phyloP scores from a whole-genome alignment of 2,797 vertebrate genomes.

The Sparidentex hasta region DNA sequence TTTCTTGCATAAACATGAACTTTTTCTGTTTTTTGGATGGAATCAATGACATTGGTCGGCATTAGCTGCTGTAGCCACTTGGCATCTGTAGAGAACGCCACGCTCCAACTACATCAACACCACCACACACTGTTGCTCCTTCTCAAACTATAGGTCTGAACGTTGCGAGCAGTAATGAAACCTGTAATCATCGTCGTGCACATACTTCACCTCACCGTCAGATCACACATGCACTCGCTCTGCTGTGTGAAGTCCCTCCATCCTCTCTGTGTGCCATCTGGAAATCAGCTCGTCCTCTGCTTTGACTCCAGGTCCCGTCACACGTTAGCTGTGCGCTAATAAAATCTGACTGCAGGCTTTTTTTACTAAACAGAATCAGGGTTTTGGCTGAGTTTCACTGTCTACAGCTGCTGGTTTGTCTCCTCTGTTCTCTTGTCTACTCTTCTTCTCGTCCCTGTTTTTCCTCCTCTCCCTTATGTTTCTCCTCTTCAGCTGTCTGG shows the following conservation, averaged over 20 bases:
- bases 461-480: not conserved
- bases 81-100: not conserved
- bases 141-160: constrained; percentile 33
- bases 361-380: constrained; percentile 54
- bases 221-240: constrained; percentile 47
- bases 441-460: constrained; percentile 2
- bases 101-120: not conserved
- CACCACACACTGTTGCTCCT: constrained; percentile 3
- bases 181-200: constrained; percentile 30
- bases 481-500: constrained; percentile 39
- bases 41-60: not conserved
- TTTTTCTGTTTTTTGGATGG: not conserved
- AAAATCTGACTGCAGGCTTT: constrained; percentile 65
- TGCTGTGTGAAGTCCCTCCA: constrained; percentile 50
- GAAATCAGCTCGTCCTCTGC: constrained; percentile 59
- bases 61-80: not conserved
- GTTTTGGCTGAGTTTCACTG: constrained; percentile 52
- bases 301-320: constrained; percentile 46
- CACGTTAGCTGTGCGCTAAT: constrained; percentile 52
- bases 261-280: constrained; percentile 65
- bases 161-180: constrained; percentile 28
- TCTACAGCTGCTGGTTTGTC: constrained; percentile 49
- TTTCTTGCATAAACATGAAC: not conserved
- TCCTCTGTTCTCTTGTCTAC: constrained; percentile 9
- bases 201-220: constrained; percentile 42